Percentiles rank a stretch among this genome's conserved stretches.
These are phyloP conservation scores for Drosophila parthenogenetica DNA, from an alignment of 2,888 invertebrate genomes.

Conservation along the genomic window DNA sequence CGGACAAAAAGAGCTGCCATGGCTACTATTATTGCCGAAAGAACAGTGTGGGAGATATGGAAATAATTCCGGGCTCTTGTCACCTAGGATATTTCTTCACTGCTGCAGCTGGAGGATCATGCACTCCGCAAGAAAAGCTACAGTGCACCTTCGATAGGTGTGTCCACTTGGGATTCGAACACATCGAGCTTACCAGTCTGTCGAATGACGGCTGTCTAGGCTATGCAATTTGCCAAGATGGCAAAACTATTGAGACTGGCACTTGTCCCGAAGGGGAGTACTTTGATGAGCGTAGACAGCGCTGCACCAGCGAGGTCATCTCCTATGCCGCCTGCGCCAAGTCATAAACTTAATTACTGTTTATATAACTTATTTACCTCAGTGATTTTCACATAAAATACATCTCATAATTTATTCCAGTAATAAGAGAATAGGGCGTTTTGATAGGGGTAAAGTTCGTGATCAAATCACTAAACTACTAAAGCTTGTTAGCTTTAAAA, in stretches of 20 bases:
- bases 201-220: slow-evolving; percentile 77
- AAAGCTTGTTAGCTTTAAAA: no score
- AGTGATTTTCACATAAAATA: background rate
- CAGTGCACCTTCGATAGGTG: slow-evolving; percentile 75
- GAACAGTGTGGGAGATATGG: slow-evolving; percentile 31
- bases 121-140: slow-evolving; percentile 69
- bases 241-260: slow-evolving; percentile 66
- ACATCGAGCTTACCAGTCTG: slow-evolving; percentile 76
- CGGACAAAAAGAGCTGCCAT: slow-evolving; percentile 74
- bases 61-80: slow-evolving; percentile 65
- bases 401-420: no score
- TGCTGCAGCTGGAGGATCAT: slow-evolving; percentile 67
- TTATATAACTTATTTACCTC: background rate
- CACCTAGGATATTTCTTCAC: slow-evolving; percentile 69
- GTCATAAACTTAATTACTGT: background rate
- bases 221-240: slow-evolving; percentile 77
- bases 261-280: slow-evolving; percentile 72
- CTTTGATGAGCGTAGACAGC: slow-evolving; percentile 77
- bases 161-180: slow-evolving; percentile 61
- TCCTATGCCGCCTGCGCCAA: slow-evolving; percentile 73
- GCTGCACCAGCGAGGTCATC: slow-evolving; percentile 66
- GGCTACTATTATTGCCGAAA: slow-evolving; percentile 78
- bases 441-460: no score
- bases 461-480: no score
- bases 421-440: no score